phyloP scores from a whole-genome alignment of 2,113 vertebrate species.

The Pteruthius melanotis region DNA sequence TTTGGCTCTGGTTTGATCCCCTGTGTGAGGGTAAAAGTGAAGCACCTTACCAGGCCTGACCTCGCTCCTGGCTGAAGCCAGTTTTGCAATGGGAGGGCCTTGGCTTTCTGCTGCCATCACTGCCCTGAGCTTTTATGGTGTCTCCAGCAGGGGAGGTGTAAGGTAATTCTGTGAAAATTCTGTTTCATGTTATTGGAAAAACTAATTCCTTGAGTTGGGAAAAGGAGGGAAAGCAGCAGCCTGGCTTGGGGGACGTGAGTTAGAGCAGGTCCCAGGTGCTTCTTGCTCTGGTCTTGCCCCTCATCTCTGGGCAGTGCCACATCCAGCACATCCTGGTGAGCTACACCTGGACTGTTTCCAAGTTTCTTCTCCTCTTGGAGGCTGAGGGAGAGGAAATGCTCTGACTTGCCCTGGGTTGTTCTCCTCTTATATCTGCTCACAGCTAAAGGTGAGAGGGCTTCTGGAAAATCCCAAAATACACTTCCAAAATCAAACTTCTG shows the following conservation, averaged over 20 bases:
- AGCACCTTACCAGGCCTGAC: not conserved
- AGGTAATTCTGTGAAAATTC: not conserved
- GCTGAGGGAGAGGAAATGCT: not conserved
- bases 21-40: not conserved
- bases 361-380: not conserved
- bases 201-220: not conserved
- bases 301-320: not conserved
- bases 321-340: not conserved
- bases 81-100: not conserved
- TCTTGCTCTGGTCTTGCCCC: conserved; percentile 7
- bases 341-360: not conserved
- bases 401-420: not conserved
- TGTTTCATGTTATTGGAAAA: not conserved
- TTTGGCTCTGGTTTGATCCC: too few relatives aligned
- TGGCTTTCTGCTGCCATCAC: not conserved
- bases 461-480: not conserved
- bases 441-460: not conserved
- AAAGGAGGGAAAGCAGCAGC: not conserved
- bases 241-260: not conserved
- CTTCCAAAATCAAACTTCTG: not conserved
- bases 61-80: not conserved
- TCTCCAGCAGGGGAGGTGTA: not conserved
- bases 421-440: not conserved
- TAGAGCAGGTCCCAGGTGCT: not conserved
- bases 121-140: not conserved